Evolutionary conservation across 2,888 invertebrate species (phyloP).

Genomic region (Watsonalla binaria): DNA sequence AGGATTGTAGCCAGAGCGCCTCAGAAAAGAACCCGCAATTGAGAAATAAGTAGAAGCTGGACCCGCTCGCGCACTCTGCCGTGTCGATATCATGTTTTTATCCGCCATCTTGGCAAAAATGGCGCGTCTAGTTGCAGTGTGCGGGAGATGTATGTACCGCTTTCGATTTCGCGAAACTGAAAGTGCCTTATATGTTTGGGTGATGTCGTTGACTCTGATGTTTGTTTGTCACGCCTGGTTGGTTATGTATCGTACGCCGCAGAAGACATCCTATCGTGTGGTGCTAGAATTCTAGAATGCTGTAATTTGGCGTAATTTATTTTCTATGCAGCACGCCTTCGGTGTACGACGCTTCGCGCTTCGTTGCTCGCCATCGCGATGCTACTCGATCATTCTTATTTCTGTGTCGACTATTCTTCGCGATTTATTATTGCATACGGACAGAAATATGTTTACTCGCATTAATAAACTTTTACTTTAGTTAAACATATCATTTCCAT

Average conservation of each 20-base stretch:
- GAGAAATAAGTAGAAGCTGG: constrained; percentile 57
- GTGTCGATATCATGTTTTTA: constrained; percentile 64
- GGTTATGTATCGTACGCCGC: constrained; percentile 45
- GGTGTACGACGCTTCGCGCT: constrained; percentile 40
- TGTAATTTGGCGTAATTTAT: constrained; percentile 63
- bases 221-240: constrained; percentile 74
- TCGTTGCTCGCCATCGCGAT: constrained; percentile 32
- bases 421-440: background rate
- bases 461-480: too few species aligned
- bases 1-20: constrained; percentile 27
- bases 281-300: constrained; percentile 41
- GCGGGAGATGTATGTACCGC: constrained; percentile 60
- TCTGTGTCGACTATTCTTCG: constrained; percentile 23
- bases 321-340: constrained; percentile 56
- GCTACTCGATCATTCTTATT: constrained; percentile 40
- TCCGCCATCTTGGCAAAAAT: constrained; percentile 64
- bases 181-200: constrained; percentile 72
- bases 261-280: constrained; percentile 59
- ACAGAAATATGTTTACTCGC: background rate
- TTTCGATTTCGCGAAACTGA: constrained; percentile 77
- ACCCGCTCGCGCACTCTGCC: constrained; percentile 43
- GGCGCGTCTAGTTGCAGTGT: constrained; percentile 42
- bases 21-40: constrained; percentile 31
- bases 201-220: constrained; percentile 73
- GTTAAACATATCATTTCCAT: too few species aligned